These are phyloP conservation scores for Tipula vernalis DNA, from an alignment of 2,888 invertebrate genomes.

Conservation along the genomic window DNA sequence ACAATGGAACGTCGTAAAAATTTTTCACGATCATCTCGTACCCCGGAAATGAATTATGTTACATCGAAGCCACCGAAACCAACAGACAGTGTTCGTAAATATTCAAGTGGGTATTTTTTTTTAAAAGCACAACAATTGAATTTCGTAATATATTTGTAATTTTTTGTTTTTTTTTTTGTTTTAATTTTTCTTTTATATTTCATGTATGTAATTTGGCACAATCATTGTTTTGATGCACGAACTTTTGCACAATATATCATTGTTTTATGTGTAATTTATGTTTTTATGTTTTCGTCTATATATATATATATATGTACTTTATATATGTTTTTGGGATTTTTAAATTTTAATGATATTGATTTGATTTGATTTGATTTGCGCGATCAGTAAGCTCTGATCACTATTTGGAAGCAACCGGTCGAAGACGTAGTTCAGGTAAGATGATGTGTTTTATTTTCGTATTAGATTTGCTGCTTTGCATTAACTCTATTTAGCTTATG, in stretches of 20 bases:
- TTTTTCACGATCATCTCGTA: conserved; percentile 17
- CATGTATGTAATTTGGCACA: conserved; percentile 8
- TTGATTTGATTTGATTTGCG: conserved; percentile 9
- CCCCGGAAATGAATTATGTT: conserved; percentile 15
- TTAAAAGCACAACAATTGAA: background rate
- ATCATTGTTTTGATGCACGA: conserved; percentile 4
- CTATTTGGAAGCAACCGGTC: conserved; percentile 34
- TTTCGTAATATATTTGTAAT: conserved; percentile 10
- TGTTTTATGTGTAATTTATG: conserved; percentile 14
- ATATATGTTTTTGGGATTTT: background rate
- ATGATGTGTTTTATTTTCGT: conserved; percentile 11
- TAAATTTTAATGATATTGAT: background rate
- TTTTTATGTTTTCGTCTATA: conserved; percentile 6
- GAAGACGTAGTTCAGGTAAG: conserved; percentile 34
- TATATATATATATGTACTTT: background rate
- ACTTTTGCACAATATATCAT: background rate
- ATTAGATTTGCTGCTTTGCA: background rate
- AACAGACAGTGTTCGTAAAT: conserved; percentile 17
- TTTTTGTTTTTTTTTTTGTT: conserved; percentile 1
- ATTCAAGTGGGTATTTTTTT: conserved; percentile 18
- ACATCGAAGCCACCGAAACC: conserved; percentile 11
- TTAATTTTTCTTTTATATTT: conserved; percentile 10
- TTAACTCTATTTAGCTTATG: background rate
- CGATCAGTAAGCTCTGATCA: conserved; percentile 25
- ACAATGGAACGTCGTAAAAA: conserved; percentile 13